These are phyloP conservation scores for Halictus ligatus DNA, from an alignment of 2,888 invertebrate genomes.

Conservation along the genomic window DNA sequence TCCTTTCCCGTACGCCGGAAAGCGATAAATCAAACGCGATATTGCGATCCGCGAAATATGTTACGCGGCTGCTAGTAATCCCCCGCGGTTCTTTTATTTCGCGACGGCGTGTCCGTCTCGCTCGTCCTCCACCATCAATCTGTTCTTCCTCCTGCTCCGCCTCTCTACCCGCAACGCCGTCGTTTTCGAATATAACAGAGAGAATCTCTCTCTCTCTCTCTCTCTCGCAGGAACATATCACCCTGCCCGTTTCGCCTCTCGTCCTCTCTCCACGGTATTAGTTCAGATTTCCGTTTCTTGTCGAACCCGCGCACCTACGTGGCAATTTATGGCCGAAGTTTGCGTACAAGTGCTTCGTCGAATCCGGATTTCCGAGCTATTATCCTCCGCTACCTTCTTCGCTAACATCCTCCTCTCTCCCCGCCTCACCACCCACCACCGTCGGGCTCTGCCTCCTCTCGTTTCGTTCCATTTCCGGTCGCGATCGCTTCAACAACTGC, in stretches of 20 bases:
- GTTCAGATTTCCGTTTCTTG: conserved; percentile 59
- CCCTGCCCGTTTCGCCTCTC: neutral
- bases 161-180: conserved; percentile 13
- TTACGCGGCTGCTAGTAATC: conserved; percentile 31
- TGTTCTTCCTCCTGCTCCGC: neutral
- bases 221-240: neutral
- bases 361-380: conserved; percentile 53
- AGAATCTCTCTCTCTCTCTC: neutral
- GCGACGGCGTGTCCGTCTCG: conserved; percentile 33
- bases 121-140: conserved; percentile 47
- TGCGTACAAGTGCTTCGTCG: conserved; percentile 21
- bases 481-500: conserved; percentile 3
- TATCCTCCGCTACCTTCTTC: conserved; percentile 26
- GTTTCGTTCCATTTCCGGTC: neutral
- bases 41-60: conserved; percentile 45
- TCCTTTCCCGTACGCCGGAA: neutral
- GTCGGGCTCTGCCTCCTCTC: neutral
- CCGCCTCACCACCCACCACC: neutral
- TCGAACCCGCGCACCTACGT: conserved; percentile 27
- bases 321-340: conserved; percentile 53
- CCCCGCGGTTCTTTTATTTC: conserved; percentile 27
- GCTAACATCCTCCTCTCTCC: neutral
- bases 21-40: conserved; percentile 54
- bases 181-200: conserved; percentile 24
- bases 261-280: conserved; percentile 40